phyloP scores from a whole-genome alignment of 2,888 invertebrate species.

The Brachylomia viminalis region DNA sequence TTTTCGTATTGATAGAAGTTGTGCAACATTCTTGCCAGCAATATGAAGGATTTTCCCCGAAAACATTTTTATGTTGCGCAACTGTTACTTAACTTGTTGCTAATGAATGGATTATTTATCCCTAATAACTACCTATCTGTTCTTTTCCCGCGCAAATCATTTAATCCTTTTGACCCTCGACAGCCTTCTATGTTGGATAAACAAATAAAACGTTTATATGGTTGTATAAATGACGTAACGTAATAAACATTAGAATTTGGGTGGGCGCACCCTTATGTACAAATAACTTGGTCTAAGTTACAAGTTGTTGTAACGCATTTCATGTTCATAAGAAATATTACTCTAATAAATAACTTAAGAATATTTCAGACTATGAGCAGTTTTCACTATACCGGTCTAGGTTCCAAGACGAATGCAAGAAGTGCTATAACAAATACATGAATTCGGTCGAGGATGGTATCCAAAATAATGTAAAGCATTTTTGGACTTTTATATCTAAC shows the following conservation, averaged over 20 bases:
- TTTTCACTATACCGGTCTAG: no score
- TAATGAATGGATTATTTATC: not conserved
- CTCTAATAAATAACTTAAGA: not conserved
- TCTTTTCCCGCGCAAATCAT: not conserved
- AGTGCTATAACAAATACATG: no score
- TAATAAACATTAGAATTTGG: not conserved
- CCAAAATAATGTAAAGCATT: no score
- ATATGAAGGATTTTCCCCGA: not conserved
- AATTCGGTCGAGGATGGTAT: no score
- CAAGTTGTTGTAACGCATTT: not conserved
- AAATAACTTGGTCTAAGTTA: not conserved
- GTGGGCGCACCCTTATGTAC: not conserved
- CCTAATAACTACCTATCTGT: not conserved
- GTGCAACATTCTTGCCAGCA: not conserved
- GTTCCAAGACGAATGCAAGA: no score
- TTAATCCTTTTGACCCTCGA: slow-evolving; percentile 2
- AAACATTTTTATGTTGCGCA: not conserved
- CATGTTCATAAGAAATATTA: not conserved
- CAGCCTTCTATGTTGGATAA: not conserved
- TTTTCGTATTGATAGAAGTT: not conserved
- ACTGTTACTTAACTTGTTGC: not conserved
- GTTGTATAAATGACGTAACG: not conserved
- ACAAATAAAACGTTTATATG: not conserved
- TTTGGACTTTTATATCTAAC: no score
- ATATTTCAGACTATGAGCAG: no score